Evolutionary conservation across 2,797 vertebrate species (phyloP).

Genomic region (Intellagama lesueurii): DNA sequence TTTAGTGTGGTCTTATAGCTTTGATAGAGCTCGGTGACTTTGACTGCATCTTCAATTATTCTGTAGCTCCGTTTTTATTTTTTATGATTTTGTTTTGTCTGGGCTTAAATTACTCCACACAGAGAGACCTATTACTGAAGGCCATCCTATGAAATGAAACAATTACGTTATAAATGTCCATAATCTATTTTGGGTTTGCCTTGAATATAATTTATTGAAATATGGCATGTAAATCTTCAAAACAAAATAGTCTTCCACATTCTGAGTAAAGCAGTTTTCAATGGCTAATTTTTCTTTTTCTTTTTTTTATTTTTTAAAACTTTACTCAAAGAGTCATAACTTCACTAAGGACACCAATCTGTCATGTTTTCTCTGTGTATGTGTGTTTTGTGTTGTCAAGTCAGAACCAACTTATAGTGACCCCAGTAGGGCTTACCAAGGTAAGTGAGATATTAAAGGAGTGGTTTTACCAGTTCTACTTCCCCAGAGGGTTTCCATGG

Average conservation of each 20-base stretch:
- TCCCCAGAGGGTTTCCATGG: no score
- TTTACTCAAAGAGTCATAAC: not conserved
- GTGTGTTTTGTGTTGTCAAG: no score
- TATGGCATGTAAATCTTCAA: not conserved
- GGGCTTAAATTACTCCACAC: no score
- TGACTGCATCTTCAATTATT: not conserved
- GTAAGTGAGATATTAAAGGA: no score
- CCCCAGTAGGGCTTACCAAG: no score
- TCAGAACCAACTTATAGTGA: no score
- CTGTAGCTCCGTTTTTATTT: not conserved
- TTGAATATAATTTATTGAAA: slow-evolving; percentile 7
- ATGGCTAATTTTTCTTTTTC: not conserved
- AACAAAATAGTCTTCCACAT: not conserved
- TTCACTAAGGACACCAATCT: not conserved
- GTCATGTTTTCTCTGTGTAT: not conserved
- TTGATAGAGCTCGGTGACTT: not conserved
- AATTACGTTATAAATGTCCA: not conserved
- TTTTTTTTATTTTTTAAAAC: no score
- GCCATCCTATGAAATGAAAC: not conserved
- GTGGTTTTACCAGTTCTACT: no score
- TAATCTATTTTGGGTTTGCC: not conserved
- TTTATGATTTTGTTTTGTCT: not conserved
- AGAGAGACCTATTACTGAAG: no score
- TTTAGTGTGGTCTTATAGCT: not conserved
- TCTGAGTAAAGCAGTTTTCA: not conserved